Evolutionary conservation across 2,113 vertebrate genomes (phyloP), one percentile per base, ranked within the genome.

Genomic region (Ariopsis seemanni): DNA sequence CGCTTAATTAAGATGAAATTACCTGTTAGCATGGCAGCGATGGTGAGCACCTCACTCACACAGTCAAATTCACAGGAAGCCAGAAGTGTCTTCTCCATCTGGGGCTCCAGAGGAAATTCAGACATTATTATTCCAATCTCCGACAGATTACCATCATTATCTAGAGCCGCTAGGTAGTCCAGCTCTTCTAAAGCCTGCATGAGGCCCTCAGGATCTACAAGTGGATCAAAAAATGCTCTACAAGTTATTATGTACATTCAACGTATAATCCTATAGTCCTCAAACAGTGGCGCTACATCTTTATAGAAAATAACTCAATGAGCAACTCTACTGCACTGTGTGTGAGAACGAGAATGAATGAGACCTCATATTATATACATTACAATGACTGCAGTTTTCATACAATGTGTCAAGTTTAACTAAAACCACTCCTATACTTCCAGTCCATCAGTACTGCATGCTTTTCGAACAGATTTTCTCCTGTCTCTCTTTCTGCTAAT

Each of bases 111-210:
- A 48, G 96, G 97, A 89, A 99, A 97, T 92, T 98, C 97, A 0
- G 97, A 99, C 96, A 98, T 97, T 69, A 98, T 97, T 92, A 98
- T 96, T 88, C 97, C 97, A 20, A 98, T 97, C 91, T 99, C 97
- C 0, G 97, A 99, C 58, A 99, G 94, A 80, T 99, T 98, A 1
- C 97, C 97, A 0, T 97, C 93, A 0, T 99, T 95, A 62, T 98
- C 97, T 89, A 98, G 92, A 0, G 96, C 97, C 4, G 97, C 97
- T 22, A 99, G 95, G 57, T 99, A 98, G 88, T 98, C 97, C 0
- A 98, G 93, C 20, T 99, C 97, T 92, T 99, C 97, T 90, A 98
- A 48, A 2, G 97, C 97, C 91, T 98, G 97, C 97, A 98, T 98
- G 82, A 98, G 91, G 77, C 94, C 96, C 90, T 97, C 97, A 0